phyloP scores from a whole-genome alignment of 2,113 vertebrate species.

The Sebastes fasciatus region DNA sequence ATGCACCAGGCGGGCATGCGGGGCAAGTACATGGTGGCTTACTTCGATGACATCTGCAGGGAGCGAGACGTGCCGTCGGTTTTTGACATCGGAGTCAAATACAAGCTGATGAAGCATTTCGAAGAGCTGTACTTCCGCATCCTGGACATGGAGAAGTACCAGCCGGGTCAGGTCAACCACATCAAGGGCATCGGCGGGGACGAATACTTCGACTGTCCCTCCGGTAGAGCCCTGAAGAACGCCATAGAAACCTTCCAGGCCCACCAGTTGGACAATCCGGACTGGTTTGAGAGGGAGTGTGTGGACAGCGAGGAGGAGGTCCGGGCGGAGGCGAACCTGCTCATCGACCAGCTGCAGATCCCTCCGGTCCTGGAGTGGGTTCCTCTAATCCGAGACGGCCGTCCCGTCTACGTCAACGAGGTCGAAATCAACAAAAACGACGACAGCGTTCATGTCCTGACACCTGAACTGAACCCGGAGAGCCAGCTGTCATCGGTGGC shows the following conservation, averaged over 20 bases:
- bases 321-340: constrained; percentile 19
- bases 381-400: constrained; percentile 75
- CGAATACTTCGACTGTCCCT: constrained; percentile 85
- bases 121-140: constrained; percentile 95
- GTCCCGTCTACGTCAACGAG: constrained; percentile 50
- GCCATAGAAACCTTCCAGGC: constrained; percentile 87
- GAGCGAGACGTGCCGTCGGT: constrained; percentile 89
- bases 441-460: constrained; percentile 57
- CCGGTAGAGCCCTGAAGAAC: constrained; percentile 85
- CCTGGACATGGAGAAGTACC: constrained; percentile 92
- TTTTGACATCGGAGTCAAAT: constrained; percentile 88
- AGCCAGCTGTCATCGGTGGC: constrained; percentile 4
- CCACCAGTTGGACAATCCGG: constrained; percentile 85
- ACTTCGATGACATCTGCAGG: constrained; percentile 89
- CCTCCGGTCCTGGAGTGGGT: constrained; percentile 62
- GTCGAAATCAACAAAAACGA: constrained; percentile 41
- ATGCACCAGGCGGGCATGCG: constrained; percentile 89
- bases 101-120: constrained; percentile 92
- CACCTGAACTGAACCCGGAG: constrained; percentile 61
- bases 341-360: not conserved
- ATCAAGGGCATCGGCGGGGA: constrained; percentile 86
- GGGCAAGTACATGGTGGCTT: constrained; percentile 93
- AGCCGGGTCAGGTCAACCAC: constrained; percentile 87
- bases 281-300: constrained; percentile 92
- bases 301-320: constrained; percentile 75